phyloP scores from a whole-genome alignment of 2,113 vertebrate species.

The Bubo blakistoni region DNA sequence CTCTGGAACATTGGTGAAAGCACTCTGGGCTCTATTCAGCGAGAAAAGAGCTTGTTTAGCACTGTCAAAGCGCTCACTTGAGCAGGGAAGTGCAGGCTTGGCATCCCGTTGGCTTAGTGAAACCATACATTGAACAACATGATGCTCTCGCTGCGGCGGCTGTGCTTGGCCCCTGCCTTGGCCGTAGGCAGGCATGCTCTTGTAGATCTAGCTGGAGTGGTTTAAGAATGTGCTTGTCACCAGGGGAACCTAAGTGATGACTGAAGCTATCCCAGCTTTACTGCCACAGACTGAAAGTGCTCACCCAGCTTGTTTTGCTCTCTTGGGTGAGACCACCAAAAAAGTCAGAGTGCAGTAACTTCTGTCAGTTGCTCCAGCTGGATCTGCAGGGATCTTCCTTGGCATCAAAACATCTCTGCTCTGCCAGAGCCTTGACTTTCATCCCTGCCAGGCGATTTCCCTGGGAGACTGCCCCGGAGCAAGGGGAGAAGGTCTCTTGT shows the following conservation, averaged over 20 bases:
- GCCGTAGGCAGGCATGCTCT: background rate
- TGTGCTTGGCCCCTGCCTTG: background rate
- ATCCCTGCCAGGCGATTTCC: background rate
- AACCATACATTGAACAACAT: background rate
- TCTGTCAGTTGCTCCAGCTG: background rate
- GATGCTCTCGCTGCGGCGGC: rapidly evolving
- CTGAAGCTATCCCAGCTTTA: background rate
- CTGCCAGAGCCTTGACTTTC: background rate
- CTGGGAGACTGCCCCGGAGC: background rate
- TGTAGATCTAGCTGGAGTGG: background rate
- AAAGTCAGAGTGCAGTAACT: background rate
- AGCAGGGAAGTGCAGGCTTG: background rate
- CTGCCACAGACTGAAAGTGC: background rate
- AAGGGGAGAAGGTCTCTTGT: background rate
- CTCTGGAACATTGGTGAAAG: background rate
- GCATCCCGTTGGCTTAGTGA: background rate
- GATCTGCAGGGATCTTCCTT: background rate
- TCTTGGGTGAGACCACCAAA: background rate
- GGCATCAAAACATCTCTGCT: background rate
- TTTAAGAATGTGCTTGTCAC: background rate
- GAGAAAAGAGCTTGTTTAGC: background rate
- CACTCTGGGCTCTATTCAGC: background rate
- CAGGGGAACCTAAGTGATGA: background rate
- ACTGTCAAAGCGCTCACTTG: rapidly evolving
- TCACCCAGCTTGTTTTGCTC: background rate